Conservation (phyloP, 2,113 vertebrate genomes). For the Gnathonemus longibarbis region DNA sequence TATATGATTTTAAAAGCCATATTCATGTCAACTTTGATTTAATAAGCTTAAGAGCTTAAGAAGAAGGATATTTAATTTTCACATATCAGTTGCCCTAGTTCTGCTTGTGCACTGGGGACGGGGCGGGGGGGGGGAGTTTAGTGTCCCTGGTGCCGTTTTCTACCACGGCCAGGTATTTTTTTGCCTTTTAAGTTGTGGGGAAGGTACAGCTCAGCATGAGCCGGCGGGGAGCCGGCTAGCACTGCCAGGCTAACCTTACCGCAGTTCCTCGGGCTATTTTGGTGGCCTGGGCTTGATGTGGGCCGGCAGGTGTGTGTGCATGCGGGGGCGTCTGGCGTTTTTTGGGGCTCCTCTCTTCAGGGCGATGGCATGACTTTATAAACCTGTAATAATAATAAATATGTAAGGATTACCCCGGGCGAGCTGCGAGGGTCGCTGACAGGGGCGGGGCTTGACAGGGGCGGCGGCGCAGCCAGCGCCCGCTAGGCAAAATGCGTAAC, state of each 20-base stretch:
- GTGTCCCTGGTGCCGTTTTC: background rate
- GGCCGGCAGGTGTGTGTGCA: slow-evolving; percentile 1
- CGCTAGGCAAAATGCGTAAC: background rate
- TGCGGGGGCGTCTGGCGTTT: background rate
- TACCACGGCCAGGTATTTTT: background rate
- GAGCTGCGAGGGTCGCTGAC: background rate
- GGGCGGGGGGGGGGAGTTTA: background rate
- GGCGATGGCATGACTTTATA: background rate
- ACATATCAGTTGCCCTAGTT: background rate
- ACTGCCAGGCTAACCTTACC: background rate
- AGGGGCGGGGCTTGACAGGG: background rate
- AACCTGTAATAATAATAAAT: background rate
- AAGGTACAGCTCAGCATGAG: background rate
- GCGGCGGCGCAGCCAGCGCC: background rate
- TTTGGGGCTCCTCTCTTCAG: background rate
- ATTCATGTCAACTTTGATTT: background rate
- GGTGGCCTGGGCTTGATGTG: background rate
- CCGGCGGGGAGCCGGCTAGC: background rate
- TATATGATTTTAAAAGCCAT: background rate
- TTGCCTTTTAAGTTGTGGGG: background rate
- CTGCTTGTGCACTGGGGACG: background rate
- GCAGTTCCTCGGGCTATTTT: slow-evolving; percentile 17
- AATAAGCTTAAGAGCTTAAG: background rate
- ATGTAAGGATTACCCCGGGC: background rate
- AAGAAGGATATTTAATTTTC: background rate